Base-by-base conservation (phyloP, 2,797 vertebrate species). In the Enteromius trimaculatus region DNA sequence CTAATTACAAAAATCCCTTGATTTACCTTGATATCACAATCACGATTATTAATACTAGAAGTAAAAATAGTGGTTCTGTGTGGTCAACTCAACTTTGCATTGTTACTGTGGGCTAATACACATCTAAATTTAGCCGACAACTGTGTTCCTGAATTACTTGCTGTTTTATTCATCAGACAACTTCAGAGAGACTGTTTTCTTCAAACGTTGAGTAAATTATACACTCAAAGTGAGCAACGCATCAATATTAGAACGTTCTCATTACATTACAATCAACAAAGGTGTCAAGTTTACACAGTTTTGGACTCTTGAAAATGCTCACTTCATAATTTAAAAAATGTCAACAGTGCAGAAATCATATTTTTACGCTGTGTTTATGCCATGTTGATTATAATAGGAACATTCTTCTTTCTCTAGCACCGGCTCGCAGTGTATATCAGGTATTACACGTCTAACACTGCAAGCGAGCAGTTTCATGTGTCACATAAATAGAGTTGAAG, bases 311-410 rank as follows among this genome's bases (percentile, higher is more conserved):
- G 53, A n/a, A 5, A 77, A 42, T 60, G 53, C 53, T 19, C n/a
- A 60, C 53, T 60, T 77, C 44, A 77, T 77, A 11, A 77, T 77
- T 60, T 0, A 55, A 60, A 44, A 71, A 21, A 87, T 62, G 6
- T 6, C n/a, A 23, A 14, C 31, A 31, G 65, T 72, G 77, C 47
- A 78, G 82, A 91, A 87, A 81, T 82, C 65, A 3, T 29, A 74
- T 86, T 42, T 44, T 31, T 71, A 84, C 87, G 80, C 82, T 65
- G 21, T 53, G 49, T 77, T 60, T 60, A 76, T 26, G 53, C 37
- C 74, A 42, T 42, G 53, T 60, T 77, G 62, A 88, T 88, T 66
- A 71, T 77, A 42, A 3, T 34, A 44, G 87, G 77, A 88, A 72
- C 60, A 72, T 31, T 49, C 66, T 49, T 79, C 84, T 77, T 80